A percentile compares a stretch with the other conserved stretches of the same genome.
phyloP scores from a whole-genome alignment of 2,797 vertebrate species.

The Muscicapa comitata region DNA sequence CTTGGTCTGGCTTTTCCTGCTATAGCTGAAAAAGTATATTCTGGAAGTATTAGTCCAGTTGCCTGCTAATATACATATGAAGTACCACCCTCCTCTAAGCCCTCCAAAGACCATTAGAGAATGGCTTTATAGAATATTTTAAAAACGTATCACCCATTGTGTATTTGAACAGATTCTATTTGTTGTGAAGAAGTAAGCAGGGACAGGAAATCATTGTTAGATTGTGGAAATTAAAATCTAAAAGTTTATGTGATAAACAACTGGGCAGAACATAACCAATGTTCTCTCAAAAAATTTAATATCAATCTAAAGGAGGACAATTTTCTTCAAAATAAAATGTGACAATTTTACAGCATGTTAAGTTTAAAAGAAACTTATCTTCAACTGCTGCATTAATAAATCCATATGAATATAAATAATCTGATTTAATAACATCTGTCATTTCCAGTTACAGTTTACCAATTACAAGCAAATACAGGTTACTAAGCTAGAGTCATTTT shows the following conservation, averaged over 20 bases:
- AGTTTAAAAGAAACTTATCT: constrained; percentile 50
- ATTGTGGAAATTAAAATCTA: not conserved
- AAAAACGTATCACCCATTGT: not conserved
- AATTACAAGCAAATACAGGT: not conserved
- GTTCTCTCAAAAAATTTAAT: constrained; percentile 65
- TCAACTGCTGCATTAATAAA: constrained; percentile 38
- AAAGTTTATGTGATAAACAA: not conserved
- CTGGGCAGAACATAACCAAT: not conserved
- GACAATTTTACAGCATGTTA: constrained; percentile 36
- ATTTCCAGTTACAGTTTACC: constrained; percentile 25
- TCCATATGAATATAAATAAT: constrained; percentile 51
- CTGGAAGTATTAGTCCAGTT: not conserved
- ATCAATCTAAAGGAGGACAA: constrained; percentile 31
- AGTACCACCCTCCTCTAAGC: not conserved
- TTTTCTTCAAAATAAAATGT: constrained; percentile 58
- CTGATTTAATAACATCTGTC: constrained; percentile 17
- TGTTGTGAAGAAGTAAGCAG: not conserved
- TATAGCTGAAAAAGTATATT: not conserved
- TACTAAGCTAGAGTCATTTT: constrained; percentile 89
- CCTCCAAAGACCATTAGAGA: not conserved
- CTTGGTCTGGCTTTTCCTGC: not conserved
- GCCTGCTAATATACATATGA: not conserved
- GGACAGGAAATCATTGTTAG: not conserved
- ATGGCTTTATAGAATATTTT: not conserved
- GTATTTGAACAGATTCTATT: not conserved